Conservation (phyloP, 1,140 invertebrate species). For the Cephus cinctus region DNA sequence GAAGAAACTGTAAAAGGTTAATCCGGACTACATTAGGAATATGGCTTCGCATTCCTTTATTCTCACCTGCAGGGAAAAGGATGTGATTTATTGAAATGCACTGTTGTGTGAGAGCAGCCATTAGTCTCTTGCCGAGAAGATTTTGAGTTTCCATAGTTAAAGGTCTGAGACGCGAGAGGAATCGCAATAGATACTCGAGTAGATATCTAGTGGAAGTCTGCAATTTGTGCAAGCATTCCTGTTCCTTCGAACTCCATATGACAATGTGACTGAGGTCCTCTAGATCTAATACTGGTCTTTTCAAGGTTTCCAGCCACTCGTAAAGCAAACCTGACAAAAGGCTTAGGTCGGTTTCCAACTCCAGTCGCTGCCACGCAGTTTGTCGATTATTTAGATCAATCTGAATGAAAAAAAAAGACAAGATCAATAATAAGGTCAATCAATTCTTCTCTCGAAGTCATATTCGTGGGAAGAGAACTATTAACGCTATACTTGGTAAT, state of each 20-base stretch:
- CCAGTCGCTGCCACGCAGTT: conserved; percentile 67
- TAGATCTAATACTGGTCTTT: conserved; percentile 64
- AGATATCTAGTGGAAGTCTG: conserved; percentile 64
- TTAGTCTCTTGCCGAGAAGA: conserved; percentile 62
- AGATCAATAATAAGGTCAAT: conserved; percentile 44
- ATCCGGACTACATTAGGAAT: neutral
- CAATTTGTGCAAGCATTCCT: conserved; percentile 64
- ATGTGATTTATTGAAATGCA: conserved; percentile 57
- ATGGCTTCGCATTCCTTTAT: conserved; percentile 12
- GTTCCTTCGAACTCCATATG: conserved; percentile 57
- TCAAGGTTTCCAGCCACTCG: conserved; percentile 71
- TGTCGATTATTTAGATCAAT: conserved; percentile 66
- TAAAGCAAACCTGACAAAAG: conserved; percentile 64
- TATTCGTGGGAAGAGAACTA: neutral
- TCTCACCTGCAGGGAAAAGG: conserved; percentile 56
- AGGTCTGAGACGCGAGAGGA: conserved; percentile 66
- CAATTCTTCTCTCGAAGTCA: conserved; percentile 47
- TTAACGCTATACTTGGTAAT: conserved; percentile 40
- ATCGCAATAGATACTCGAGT: conserved; percentile 72
- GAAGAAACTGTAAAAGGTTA: neutral
- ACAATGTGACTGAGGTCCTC: conserved; percentile 71
- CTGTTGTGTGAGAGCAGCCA: conserved; percentile 68
- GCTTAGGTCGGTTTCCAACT: conserved; percentile 65
- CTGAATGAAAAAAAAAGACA: conserved; percentile 30
- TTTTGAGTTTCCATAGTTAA: conserved; percentile 59